phyloP scores from a whole-genome alignment of 2,797 vertebrate species.

The Dromococcyx pavoninus region DNA sequence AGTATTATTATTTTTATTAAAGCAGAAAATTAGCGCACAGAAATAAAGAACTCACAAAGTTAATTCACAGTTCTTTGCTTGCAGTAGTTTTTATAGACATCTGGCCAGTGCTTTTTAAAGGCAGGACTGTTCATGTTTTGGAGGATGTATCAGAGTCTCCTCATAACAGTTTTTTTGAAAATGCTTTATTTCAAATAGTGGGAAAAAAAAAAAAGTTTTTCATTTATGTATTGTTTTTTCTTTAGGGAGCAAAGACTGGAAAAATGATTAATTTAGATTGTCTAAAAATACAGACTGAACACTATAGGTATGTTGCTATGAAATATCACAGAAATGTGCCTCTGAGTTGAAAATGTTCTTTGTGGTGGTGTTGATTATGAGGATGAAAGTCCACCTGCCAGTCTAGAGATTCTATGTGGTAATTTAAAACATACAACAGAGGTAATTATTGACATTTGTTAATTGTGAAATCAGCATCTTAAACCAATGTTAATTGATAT shows the following conservation, averaged over 20 bases:
- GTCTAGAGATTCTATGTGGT: background rate
- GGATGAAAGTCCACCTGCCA: background rate
- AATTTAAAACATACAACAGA: background rate
- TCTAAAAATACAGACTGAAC: background rate
- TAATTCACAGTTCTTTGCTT: background rate
- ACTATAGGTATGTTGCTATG: background rate
- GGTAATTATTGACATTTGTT: conserved; percentile 24
- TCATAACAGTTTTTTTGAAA: background rate
- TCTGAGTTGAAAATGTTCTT: background rate
- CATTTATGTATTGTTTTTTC: background rate
- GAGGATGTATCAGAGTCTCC: background rate
- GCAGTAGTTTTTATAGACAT: background rate
- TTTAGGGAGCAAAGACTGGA: background rate
- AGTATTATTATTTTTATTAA: background rate
- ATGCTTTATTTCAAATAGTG: background rate
- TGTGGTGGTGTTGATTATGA: background rate
- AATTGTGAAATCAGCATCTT: conserved; percentile 22
- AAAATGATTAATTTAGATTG: background rate
- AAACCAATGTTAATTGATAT: conserved; percentile 16
- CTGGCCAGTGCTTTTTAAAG: background rate
- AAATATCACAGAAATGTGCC: background rate
- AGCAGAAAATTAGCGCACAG: background rate
- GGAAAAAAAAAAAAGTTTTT: background rate
- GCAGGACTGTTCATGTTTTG: background rate
- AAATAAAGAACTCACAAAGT: background rate